Evolutionary conservation across 2,797 vertebrate species (phyloP), one percentile per base, ranked within the genome.

Genomic region (Chaetodon trifasciatus): DNA sequence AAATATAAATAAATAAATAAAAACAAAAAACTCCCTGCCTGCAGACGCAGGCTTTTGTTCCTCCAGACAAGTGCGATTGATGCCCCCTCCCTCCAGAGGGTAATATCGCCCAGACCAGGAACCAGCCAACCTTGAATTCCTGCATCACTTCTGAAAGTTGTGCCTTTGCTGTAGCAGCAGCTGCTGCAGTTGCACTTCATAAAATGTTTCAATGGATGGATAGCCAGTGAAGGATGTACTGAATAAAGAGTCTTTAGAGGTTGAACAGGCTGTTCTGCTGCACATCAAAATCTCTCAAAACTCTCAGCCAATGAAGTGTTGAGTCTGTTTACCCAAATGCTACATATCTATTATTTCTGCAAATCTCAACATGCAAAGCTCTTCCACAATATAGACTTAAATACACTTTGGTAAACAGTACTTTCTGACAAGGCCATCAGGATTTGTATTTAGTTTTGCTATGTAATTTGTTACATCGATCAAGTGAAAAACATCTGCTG

Each of bases 81-180:
- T 93, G 86, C 88, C 71, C 76, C 82, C 62, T 79, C 76, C 73
- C 86, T 88, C 84, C 78, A 71, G 90, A 88, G 90, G 85, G 78
- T 91, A 89, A 90, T 92, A 91, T 87, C 44, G 39, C 79, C 76
- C 76, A 70, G 74, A 89, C 90, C 90, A 86, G 87, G 73, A 89
- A 83, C 61, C 93, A 94, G 84, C 87, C 91, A 92, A 91, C 86
- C 93, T 84, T 93, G 91, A 92, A 93, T 90, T 73, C 88, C 87
- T 87, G 90, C 89, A 87, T 79, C 76, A 81, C 76, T 87, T 87
- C 81, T 87, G 79, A 85, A 92, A 88, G 89, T 84, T 82, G 78
- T 71, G 87, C 85, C 88, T 83, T 83, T 81, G 79, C 79, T 85
- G 87, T 17, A 56, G 80, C 76, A 55, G 85, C 84, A 75, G 85